Evolutionary conservation across 2,797 vertebrate species (phyloP).

Genomic region (Rhadinocentrus ornatus): DNA sequence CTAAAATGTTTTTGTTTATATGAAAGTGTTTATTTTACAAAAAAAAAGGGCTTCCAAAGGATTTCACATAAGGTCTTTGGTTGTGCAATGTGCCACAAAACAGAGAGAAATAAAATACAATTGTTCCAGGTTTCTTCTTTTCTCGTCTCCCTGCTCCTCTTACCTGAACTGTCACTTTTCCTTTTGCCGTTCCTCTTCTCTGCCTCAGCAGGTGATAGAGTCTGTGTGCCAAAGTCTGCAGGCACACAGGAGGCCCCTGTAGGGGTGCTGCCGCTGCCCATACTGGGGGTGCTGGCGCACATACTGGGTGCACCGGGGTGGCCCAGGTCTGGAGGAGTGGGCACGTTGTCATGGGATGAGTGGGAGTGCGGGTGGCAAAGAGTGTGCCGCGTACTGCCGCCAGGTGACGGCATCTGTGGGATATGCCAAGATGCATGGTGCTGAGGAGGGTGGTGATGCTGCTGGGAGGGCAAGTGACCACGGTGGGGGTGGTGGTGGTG

Average conservation of each 20-base stretch:
- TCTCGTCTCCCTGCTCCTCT: conserved; percentile 40
- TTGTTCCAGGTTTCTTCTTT: neutral
- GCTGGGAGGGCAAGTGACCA: conserved; percentile 85
- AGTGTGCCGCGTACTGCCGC: conserved; percentile 84
- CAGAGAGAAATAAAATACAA: conserved; percentile 5
- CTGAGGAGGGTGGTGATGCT: conserved; percentile 87
- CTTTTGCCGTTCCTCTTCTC: conserved; percentile 94
- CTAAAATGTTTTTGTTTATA: conserved; percentile 29
- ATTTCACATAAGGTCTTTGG: neutral
- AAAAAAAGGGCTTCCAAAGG: neutral
- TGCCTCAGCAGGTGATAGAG: conserved; percentile 91
- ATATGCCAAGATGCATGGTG: conserved; percentile 94
- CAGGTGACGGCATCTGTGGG: conserved; percentile 91
- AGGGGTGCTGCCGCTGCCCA: conserved; percentile 89
- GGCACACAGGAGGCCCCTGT: conserved; percentile 90
- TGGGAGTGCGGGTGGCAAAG: conserved; percentile 89
- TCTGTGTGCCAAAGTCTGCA: conserved; percentile 94
- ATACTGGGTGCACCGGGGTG: conserved; percentile 88
- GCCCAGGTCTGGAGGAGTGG: conserved; percentile 85
- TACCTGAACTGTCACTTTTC: conserved; percentile 98
- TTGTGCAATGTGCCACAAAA: neutral
- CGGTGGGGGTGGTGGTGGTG: conserved; percentile 80
- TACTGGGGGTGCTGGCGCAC: conserved; percentile 90
- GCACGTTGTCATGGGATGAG: conserved; percentile 68
- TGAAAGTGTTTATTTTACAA: conserved; percentile 33